Percentiles rank a stretch among this genome's conserved stretches.
Evolutionary conservation across 2,113 vertebrate species (phyloP).

Genomic region (Cyprinodon tularosa): DNA sequence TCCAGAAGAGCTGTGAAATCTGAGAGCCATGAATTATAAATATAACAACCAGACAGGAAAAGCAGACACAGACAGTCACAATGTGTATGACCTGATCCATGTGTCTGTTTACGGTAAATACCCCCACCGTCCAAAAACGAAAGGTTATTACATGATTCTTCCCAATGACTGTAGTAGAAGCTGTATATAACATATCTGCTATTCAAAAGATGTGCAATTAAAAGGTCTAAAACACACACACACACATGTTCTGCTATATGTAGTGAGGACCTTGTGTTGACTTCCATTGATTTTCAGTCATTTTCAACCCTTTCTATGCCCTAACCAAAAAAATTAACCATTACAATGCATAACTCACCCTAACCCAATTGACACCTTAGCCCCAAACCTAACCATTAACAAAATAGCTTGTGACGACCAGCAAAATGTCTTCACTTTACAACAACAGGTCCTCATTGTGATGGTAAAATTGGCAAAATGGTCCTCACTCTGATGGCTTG

Average conservation of each 20-base stretch:
- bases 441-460: too few species aligned
- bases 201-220: slow-evolving; percentile 43
- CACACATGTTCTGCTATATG: slow-evolving; percentile 15
- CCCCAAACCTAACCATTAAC: too few species aligned
- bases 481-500: too few species aligned
- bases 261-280: too few species aligned
- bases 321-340: too few species aligned
- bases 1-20: slow-evolving; percentile 66
- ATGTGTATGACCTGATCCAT: slow-evolving; percentile 35
- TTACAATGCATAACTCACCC: too few species aligned
- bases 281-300: too few species aligned
- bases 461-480: too few species aligned
- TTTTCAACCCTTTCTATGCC: too few species aligned
- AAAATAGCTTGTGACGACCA: too few species aligned
- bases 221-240: slow-evolving; percentile 36
- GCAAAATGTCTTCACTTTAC: too few species aligned
- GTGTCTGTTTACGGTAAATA: slow-evolving; percentile 16
- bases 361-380: too few species aligned
- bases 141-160: slow-evolving; percentile 18
- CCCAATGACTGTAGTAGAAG: slow-evolving; percentile 29
- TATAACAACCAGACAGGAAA: slow-evolving; percentile 54
- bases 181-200: slow-evolving; percentile 36
- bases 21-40: slow-evolving; percentile 71
- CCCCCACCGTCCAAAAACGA: not conserved
- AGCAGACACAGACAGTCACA: slow-evolving; percentile 48